phyloP scores from a whole-genome alignment of 1,140 invertebrate genomes.

The Achroia grisella region DNA sequence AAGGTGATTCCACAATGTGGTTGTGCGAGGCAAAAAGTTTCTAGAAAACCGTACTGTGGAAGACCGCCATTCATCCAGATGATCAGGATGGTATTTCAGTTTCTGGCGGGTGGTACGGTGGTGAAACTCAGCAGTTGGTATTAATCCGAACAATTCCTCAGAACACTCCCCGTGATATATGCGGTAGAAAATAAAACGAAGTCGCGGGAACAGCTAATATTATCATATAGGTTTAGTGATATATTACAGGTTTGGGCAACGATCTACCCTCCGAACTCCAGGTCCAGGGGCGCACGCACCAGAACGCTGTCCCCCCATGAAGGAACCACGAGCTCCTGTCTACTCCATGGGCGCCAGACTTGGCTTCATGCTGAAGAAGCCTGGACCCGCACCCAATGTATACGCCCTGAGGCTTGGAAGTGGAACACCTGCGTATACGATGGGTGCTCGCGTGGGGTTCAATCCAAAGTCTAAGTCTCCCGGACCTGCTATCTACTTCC shows the following conservation, averaged over 20 bases:
- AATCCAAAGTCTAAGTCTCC: conserved; percentile 56
- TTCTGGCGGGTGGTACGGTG: too few relatives aligned
- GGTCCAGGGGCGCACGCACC: conserved; percentile 75
- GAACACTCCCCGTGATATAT: too few relatives aligned
- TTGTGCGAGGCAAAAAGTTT: too few relatives aligned
- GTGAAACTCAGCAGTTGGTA: too few relatives aligned
- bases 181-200: too few relatives aligned
- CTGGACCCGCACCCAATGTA: conserved; percentile 77
- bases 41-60: too few relatives aligned
- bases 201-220: too few relatives aligned
- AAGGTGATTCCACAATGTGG: too few relatives aligned
- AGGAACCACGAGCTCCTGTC: conserved; percentile 62
- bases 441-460: conserved; percentile 55
- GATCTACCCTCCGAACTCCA: conserved; percentile 43
- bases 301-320: conserved; percentile 64
- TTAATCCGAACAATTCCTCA: too few relatives aligned
- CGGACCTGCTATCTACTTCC: conserved; percentile 75
- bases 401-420: conserved; percentile 62
- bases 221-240: too few relatives aligned
- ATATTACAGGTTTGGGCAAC: background rate
- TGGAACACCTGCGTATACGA: conserved; percentile 40
- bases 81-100: too few relatives aligned
- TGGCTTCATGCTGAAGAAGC: conserved; percentile 43
- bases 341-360: conserved; percentile 74
- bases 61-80: too few relatives aligned